A percentile compares a stretch with the other conserved stretches of the same genome.
Evolutionary conservation across 2,888 invertebrate genomes (phyloP).

Genomic region (Melieria omissa): DNA sequence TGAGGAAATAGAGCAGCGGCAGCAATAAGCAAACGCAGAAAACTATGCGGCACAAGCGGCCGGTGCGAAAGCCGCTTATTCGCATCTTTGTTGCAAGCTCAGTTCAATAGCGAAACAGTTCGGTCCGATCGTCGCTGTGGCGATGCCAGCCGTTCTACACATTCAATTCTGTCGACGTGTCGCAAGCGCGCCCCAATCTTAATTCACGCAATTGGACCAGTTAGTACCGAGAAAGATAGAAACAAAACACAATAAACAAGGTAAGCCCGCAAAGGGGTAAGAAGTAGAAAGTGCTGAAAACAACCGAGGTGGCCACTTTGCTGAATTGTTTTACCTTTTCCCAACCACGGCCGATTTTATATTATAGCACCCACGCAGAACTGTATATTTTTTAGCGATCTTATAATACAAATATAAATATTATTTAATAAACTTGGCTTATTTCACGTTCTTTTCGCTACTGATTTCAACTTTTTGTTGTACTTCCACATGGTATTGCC

Average conservation of each 20-base stretch:
- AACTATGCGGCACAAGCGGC: conserved; percentile 71
- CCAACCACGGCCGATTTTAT: no score
- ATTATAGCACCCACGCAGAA: neutral
- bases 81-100: conserved; percentile 67
- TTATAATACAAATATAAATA: neutral
- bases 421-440: no score
- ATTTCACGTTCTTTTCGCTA: no score
- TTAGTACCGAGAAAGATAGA: conserved; percentile 1
- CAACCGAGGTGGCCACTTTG: no score
- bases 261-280: neutral
- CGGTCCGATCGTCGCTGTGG: no score
- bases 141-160: neutral
- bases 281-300: neutral
- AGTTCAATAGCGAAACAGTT: conserved; percentile 1
- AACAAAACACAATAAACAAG: conserved; percentile 22
- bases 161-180: conserved; percentile 48
- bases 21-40: conserved; percentile 70
- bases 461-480: no score
- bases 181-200: conserved; percentile 23
- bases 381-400: neutral
- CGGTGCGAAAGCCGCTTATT: conserved; percentile 72
- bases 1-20: conserved; percentile 73
- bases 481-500: no score
- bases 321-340: neutral
- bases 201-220: conserved; percentile 16